These are phyloP conservation scores for Mythimna impura DNA, from an alignment of 2,888 invertebrate genomes.

Conservation along the genomic window DNA sequence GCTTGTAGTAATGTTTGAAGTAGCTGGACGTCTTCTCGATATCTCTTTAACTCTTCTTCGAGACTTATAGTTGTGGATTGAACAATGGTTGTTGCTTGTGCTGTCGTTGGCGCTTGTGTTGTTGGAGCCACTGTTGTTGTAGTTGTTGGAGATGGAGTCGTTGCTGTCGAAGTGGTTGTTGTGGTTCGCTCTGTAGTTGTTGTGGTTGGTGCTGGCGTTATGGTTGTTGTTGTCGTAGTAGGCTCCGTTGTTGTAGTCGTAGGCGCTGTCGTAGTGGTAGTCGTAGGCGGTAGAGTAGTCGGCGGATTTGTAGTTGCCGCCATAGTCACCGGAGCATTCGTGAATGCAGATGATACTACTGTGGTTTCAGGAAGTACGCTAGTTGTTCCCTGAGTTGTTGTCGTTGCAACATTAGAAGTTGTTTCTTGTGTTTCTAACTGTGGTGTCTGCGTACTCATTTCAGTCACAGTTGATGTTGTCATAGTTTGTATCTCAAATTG, in stretches of 20 bases:
- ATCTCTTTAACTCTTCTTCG: conserved; percentile 76
- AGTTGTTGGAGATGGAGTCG: conserved; percentile 59
- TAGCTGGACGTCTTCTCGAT: conserved; percentile 78
- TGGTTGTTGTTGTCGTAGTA: conserved; percentile 52
- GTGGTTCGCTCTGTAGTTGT: conserved; percentile 63
- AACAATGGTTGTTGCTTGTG: conserved; percentile 63
- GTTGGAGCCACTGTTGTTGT: conserved; percentile 62
- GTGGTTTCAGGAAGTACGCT: conserved; percentile 59
- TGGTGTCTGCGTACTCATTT: conserved; percentile 80
- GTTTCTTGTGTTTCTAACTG: conserved; percentile 74
- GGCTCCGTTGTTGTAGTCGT: conserved; percentile 64
- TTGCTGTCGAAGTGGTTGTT: conserved; percentile 67
- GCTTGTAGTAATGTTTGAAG: conserved; percentile 76
- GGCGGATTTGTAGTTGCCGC: conserved; percentile 69
- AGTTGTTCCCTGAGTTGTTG: conserved; percentile 66
- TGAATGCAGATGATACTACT: conserved; percentile 61
- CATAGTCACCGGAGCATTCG: conserved; percentile 64
- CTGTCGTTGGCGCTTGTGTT: conserved; percentile 63
- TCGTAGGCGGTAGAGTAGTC: conserved; percentile 63
- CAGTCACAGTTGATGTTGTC: conserved; percentile 74
- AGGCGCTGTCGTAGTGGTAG: conserved; percentile 59
- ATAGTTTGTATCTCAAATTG: conserved; percentile 74
- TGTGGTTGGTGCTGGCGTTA: conserved; percentile 59
- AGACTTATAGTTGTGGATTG: conserved; percentile 70
- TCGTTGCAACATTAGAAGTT: conserved; percentile 68